phyloP scores from a whole-genome alignment of 2,113 vertebrate species.

The Aix galericulata region DNA sequence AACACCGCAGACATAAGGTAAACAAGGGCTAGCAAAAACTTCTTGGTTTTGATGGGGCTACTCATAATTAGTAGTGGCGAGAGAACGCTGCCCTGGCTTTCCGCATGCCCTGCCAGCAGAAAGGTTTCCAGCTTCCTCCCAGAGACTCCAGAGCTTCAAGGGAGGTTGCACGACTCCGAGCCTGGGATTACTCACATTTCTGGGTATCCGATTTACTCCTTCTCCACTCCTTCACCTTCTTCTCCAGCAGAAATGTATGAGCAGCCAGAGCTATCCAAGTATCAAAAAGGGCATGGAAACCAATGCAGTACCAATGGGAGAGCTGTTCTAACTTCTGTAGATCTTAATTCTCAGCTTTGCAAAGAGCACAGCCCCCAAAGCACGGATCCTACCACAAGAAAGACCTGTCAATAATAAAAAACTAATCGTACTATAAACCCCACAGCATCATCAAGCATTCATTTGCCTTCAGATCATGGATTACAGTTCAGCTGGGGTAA shows the following conservation, averaged over 20 bases:
- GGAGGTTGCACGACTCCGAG: background rate
- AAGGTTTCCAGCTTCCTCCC: background rate
- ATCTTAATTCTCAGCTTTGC: conserved; percentile 2
- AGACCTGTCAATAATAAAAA: conserved; percentile 9
- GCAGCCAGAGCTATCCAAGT: background rate
- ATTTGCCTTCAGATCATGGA: background rate
- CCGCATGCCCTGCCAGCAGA: background rate
- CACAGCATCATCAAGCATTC: background rate
- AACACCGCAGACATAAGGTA: background rate
- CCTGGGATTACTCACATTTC: background rate
- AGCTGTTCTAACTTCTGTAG: background rate
- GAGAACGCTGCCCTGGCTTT: background rate
- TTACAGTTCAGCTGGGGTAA: background rate
- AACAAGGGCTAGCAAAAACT: background rate
- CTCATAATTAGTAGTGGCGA: background rate
- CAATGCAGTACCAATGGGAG: background rate
- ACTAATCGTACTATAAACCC: background rate
- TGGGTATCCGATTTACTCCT: background rate
- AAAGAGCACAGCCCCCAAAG: background rate
- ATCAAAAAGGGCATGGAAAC: background rate
- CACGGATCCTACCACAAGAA: conserved; percentile 14
- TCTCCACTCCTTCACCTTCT: background rate
- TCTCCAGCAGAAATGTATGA: background rate
- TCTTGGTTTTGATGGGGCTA: background rate
- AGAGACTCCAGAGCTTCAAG: background rate